phyloP scores from a whole-genome alignment of 1,140 invertebrate species.

The Hylaeus anthracinus region DNA sequence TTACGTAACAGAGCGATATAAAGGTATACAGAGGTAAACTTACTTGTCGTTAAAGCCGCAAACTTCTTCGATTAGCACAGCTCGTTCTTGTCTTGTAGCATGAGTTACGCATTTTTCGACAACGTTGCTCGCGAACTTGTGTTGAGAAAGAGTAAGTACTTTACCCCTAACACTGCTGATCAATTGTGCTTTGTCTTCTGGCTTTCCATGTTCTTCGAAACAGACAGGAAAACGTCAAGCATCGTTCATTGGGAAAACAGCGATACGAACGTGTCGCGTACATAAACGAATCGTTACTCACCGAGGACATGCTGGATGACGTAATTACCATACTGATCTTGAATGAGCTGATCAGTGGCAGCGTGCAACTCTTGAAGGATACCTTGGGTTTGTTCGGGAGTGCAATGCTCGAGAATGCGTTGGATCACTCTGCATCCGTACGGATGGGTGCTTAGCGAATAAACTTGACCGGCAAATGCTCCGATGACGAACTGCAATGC shows the following conservation, averaged over 20 bases:
- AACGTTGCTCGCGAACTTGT: slow-evolving; percentile 99
- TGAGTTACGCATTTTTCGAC: slow-evolving; percentile 98
- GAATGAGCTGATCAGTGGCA: slow-evolving; percentile 97
- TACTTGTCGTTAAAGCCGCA: slow-evolving; percentile 95
- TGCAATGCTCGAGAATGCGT: slow-evolving; percentile 99
- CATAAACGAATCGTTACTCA: slow-evolving; percentile 66
- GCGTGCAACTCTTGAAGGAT: slow-evolving; percentile 97
- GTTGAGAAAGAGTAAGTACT: slow-evolving; percentile 96
- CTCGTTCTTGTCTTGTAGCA: slow-evolving; percentile 93
- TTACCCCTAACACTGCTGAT: slow-evolving; percentile 96
- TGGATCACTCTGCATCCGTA: slow-evolving; percentile 99
- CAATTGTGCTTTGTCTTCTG: slow-evolving; percentile 97
- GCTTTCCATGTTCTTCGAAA: slow-evolving; percentile 90
- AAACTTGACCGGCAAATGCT: slow-evolving; percentile 98
- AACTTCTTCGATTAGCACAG: slow-evolving; percentile 95
- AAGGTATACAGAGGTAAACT: slow-evolving; percentile 70
- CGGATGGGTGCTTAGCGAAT: slow-evolving; percentile 97
- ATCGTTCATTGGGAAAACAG: no score
- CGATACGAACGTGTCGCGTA: background rate
- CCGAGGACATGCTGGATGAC: slow-evolving; percentile 98
- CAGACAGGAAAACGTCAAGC: background rate
- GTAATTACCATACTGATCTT: slow-evolving; percentile 99
- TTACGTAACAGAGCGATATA: background rate
- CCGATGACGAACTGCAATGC: slow-evolving; percentile 98
- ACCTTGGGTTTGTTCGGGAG: slow-evolving; percentile 95